A percentile compares a stretch with the other conserved stretches of the same genome.
phyloP scores from a whole-genome alignment of 2,113 vertebrate genomes.

The Trogon surrucura region DNA sequence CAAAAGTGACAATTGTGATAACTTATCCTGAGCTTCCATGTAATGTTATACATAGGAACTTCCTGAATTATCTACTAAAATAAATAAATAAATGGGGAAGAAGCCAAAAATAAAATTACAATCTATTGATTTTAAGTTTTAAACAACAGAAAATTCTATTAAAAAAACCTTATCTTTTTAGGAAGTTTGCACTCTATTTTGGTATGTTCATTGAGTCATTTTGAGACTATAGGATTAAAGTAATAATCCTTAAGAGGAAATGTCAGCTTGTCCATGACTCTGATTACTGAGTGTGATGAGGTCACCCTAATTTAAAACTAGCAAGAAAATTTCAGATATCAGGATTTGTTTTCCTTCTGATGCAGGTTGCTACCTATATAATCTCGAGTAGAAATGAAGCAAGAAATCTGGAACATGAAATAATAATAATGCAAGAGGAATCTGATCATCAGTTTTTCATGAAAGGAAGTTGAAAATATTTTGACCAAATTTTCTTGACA shows the following conservation, averaged over 20 bases:
- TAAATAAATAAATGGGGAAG: accelerated
- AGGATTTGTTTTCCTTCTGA: not conserved
- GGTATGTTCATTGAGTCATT: not conserved
- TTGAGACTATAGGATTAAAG: not conserved
- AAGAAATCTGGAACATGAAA: not conserved
- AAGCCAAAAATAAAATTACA: not conserved
- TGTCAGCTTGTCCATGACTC: not conserved
- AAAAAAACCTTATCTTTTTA: not conserved
- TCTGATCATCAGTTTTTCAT: not conserved
- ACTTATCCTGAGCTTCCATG: not conserved
- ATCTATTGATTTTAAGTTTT: not conserved
- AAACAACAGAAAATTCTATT: not conserved
- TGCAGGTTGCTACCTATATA: not conserved
- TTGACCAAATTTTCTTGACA: not conserved
- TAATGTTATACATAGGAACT: not conserved
- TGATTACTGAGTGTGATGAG: not conserved
- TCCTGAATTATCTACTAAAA: not conserved
- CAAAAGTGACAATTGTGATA: not conserved
- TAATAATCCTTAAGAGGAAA: not conserved
- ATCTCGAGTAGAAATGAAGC: not conserved
- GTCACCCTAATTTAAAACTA: not conserved
- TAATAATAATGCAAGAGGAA: not conserved
- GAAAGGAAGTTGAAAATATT: not conserved
- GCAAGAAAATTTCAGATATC: not conserved
- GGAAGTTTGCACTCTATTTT: not conserved